These are phyloP conservation scores for Hippolais icterina DNA, from an alignment of 2,113 vertebrate genomes.

Conservation along the genomic window DNA sequence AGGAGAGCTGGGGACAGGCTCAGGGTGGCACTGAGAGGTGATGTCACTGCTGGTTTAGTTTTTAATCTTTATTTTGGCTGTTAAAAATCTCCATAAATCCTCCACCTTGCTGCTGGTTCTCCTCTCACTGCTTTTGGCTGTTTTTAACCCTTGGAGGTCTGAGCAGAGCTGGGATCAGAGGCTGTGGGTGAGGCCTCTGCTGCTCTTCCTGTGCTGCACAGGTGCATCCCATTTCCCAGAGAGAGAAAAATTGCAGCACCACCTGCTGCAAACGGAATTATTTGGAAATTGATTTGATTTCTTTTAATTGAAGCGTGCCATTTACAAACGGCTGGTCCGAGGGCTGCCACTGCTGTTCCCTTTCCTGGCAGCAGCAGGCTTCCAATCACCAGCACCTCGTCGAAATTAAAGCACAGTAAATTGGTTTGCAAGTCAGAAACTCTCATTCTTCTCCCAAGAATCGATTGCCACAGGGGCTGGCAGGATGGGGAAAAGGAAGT, in stretches of 20 bases:
- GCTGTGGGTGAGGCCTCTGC: not conserved
- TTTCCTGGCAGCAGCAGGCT: not conserved
- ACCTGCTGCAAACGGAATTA: conserved; percentile 5
- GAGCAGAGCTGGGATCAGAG: not conserved
- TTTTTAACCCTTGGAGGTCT: not conserved
- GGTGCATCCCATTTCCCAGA: not conserved
- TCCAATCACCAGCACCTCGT: not conserved
- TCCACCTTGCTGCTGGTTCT: not conserved
- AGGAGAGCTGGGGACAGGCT: not conserved
- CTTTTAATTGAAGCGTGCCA: not conserved
- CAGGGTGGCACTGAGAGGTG: not conserved
- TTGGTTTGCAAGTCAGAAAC: not conserved
- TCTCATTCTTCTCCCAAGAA: not conserved
- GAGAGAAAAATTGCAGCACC: conserved; percentile 6
- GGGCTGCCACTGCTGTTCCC: not conserved
- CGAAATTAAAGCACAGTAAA: not conserved
- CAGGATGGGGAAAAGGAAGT: not conserved
- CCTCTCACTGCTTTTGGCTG: not conserved
- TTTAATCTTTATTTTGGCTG: not conserved
- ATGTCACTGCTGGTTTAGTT: not conserved
- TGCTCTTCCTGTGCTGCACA: not conserved
- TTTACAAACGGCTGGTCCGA: not conserved
- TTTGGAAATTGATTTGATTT: not conserved
- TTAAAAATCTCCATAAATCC: not conserved
- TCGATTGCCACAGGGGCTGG: not conserved